Percentiles rank a stretch among this genome's conserved stretches.
Conservation (phyloP, 2,113 vertebrate species). For the Orycteropus afer region DNA sequence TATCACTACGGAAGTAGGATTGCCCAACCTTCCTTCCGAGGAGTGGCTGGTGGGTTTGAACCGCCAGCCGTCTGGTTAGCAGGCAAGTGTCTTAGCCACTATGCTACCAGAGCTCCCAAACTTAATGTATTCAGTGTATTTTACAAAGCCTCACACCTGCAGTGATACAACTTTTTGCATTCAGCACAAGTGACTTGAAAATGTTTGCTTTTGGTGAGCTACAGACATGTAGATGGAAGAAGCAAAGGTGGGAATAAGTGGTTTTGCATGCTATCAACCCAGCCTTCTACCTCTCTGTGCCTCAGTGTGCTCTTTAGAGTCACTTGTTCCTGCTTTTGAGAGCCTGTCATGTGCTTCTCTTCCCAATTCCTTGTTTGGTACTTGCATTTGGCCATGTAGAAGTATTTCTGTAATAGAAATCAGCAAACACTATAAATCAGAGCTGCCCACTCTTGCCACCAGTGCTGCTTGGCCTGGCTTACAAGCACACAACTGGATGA, state of each 20-base stretch:
- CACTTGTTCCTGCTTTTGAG: background rate
- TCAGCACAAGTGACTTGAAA: background rate
- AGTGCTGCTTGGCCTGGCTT: background rate
- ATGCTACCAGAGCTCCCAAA: no score
- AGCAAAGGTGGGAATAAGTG: background rate
- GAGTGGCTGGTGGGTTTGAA: no score
- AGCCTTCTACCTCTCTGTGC: background rate
- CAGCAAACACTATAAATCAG: background rate
- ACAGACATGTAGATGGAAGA: background rate
- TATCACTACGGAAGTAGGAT: no score
- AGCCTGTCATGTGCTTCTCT: background rate
- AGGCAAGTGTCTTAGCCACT: no score
- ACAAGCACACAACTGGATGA: background rate
- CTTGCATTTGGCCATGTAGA: background rate
- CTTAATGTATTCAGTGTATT: background rate
- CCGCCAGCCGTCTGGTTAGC: no score
- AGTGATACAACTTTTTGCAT: background rate
- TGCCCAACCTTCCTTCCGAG: no score
- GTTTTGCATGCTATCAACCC: background rate
- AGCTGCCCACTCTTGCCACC: rapidly evolving
- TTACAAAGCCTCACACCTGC: background rate
- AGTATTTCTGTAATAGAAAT: background rate
- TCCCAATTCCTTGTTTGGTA: background rate
- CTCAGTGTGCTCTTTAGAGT: background rate
- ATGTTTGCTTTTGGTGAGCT: background rate